Percentiles rank a stretch among this genome's conserved stretches.
phyloP scores from a whole-genome alignment of 2,113 vertebrate genomes.

The Sorex fumeus region DNA sequence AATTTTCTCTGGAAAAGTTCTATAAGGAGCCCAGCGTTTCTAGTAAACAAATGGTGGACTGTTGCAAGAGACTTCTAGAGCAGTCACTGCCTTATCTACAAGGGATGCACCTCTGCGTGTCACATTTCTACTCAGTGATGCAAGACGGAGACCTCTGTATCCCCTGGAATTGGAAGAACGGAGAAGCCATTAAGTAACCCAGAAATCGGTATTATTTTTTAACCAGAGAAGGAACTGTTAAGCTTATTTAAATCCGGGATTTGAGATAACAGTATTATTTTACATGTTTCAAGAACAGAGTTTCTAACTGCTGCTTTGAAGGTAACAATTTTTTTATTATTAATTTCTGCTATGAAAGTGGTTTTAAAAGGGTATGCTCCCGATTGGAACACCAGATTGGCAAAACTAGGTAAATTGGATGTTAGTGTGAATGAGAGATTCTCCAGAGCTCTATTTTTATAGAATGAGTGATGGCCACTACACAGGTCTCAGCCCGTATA shows the following conservation, averaged over 20 bases:
- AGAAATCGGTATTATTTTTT: conserved; percentile 77
- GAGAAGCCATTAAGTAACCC: conserved; percentile 82
- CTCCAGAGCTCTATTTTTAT: conserved; percentile 53
- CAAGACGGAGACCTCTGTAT: conserved; percentile 97
- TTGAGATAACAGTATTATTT: conserved; percentile 79
- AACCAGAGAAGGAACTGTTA: conserved; percentile 76
- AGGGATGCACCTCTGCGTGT: conserved; percentile 94
- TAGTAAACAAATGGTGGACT: conserved; percentile 93
- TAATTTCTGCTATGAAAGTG: conserved; percentile 55
- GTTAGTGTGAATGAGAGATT: neutral
- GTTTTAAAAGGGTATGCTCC: conserved; percentile 50
- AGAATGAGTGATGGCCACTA: neutral
- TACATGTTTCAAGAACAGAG: conserved; percentile 47
- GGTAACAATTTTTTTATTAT: conserved; percentile 34
- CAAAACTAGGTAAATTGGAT: neutral
- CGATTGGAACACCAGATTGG: neutral
- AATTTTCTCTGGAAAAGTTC: conserved; percentile 91
- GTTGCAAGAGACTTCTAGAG: conserved; percentile 92
- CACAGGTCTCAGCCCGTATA: neutral
- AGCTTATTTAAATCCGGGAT: conserved; percentile 84
- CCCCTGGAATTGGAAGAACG: conserved; percentile 97
- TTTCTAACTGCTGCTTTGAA: conserved; percentile 80
- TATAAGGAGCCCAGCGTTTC: conserved; percentile 96
- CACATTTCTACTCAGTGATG: conserved; percentile 96
- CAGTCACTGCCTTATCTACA: conserved; percentile 89